Conservation (phyloP, 2,888 invertebrate species). For the Polydrusus cervinus region DNA sequence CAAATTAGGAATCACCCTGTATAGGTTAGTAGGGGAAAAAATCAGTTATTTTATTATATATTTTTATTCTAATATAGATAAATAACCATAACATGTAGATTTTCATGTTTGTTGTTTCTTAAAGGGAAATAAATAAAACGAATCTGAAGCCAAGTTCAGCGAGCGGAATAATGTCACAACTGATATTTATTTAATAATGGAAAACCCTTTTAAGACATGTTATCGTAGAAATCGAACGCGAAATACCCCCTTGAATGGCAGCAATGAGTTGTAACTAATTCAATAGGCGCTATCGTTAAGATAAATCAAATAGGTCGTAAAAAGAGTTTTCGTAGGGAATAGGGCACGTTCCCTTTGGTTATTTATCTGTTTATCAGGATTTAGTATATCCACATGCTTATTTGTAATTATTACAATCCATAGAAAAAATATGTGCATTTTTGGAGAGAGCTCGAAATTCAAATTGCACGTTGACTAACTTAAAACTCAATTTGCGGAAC, state of each 20-base stretch:
- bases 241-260: constrained; percentile 60
- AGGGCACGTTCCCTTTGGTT: constrained; percentile 23
- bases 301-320: constrained; percentile 64
- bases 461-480: too few species aligned
- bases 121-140: not conserved
- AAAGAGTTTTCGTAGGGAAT: constrained; percentile 50
- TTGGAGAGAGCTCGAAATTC: too few species aligned
- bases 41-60: too few species aligned
- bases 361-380: constrained; percentile 45
- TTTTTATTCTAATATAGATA: too few species aligned
- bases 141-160: constrained; percentile 6
- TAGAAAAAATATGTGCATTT: too few species aligned
- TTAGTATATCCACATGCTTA: constrained; percentile 15
- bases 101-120: too few species aligned
- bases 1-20: too few species aligned
- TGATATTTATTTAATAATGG: constrained; percentile 41
- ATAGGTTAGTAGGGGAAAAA: too few species aligned
- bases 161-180: constrained; percentile 22
- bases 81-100: too few species aligned
- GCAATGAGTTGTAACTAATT: constrained; percentile 64
- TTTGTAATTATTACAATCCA: too few species aligned
- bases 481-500: too few species aligned
- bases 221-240: constrained; percentile 59
- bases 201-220: constrained; percentile 48
- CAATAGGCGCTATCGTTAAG: constrained; percentile 62